phyloP scores from a whole-genome alignment of 2,888 invertebrate genomes.

The Clunio marinus region DNA sequence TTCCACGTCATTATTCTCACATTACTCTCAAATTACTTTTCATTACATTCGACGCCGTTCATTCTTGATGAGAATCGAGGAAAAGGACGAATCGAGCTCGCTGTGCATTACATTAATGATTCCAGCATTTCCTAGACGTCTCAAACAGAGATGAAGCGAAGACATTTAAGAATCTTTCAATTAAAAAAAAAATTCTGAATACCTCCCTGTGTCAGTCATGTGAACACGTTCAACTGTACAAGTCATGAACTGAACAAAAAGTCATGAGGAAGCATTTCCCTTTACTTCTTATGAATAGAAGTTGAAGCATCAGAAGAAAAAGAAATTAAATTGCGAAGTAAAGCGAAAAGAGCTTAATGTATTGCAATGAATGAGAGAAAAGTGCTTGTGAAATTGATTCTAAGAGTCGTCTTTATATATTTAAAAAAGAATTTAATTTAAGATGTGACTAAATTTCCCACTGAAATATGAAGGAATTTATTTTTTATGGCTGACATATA shows the following conservation, averaged over 20 bases:
- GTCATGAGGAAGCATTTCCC: not conserved
- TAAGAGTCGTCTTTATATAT: too few relatives aligned
- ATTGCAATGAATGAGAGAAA: too few relatives aligned
- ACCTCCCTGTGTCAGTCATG: not conserved
- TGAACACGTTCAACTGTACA: not conserved
- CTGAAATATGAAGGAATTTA: too few relatives aligned
- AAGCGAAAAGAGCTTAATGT: too few relatives aligned
- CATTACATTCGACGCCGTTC: not conserved
- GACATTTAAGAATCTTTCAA: not conserved
- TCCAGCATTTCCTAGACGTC: not conserved
- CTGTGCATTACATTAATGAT: constrained; percentile 5
- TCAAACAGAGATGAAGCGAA: not conserved
- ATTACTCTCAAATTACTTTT: constrained; percentile 4
- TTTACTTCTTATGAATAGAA: not conserved
- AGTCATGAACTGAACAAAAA: not conserved
- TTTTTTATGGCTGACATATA: too few relatives aligned
- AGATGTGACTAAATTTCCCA: too few relatives aligned
- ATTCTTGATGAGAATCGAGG: not conserved
- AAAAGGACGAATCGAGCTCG: not conserved
- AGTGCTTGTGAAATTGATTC: too few relatives aligned
- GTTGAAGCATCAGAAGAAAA: too few relatives aligned
- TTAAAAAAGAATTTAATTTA: too few relatives aligned
- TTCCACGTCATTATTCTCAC: not conserved
- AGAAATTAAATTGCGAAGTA: not conserved
- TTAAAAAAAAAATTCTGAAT: not conserved